Percentiles rank a stretch among this genome's conserved stretches.
These are phyloP conservation scores for Anastatus disparis DNA, from an alignment of 1,140 invertebrate species.

Conservation along the genomic window DNA sequence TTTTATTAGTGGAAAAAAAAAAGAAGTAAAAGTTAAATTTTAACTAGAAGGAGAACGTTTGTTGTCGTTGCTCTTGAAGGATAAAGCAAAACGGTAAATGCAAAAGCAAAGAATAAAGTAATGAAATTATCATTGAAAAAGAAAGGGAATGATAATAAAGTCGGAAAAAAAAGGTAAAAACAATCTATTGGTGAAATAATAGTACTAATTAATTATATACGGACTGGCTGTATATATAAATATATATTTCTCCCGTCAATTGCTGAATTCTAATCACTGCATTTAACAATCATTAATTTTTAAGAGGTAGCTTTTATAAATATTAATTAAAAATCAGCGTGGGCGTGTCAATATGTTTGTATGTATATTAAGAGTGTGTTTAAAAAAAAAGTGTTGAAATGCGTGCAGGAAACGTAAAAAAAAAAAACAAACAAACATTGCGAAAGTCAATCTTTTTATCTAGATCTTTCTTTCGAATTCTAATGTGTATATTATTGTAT, in stretches of 20 bases:
- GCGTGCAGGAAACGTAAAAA: constrained; percentile 27
- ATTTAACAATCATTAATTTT: constrained; percentile 59
- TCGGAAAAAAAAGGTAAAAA: too few relatives aligned
- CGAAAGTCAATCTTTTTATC: constrained; percentile 46
- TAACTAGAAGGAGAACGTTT: not conserved
- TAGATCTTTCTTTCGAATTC: too few relatives aligned
- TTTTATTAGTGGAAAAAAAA: constrained; percentile 7
- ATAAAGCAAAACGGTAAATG: not conserved
- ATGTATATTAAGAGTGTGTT: too few relatives aligned
- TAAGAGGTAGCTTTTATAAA: constrained; percentile 62
- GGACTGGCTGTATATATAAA: too few relatives aligned
- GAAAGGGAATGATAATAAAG: too few relatives aligned
- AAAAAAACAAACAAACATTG: constrained; percentile 45
- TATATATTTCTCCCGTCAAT: constrained; percentile 47
- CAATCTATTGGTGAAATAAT: not conserved
- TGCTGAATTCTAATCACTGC: constrained; percentile 50
- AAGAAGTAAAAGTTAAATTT: not conserved
- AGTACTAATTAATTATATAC: too few relatives aligned
- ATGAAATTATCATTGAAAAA: too few relatives aligned
- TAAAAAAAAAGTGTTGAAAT: too few relatives aligned
- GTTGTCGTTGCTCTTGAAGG: too few relatives aligned
- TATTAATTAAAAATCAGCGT: constrained; percentile 36
- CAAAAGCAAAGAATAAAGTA: not conserved
- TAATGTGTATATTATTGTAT: too few relatives aligned
- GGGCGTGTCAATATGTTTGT: constrained; percentile 41